These are phyloP conservation scores for Amorpha juglandis DNA, from an alignment of 2,888 invertebrate genomes.

Conservation along the genomic window DNA sequence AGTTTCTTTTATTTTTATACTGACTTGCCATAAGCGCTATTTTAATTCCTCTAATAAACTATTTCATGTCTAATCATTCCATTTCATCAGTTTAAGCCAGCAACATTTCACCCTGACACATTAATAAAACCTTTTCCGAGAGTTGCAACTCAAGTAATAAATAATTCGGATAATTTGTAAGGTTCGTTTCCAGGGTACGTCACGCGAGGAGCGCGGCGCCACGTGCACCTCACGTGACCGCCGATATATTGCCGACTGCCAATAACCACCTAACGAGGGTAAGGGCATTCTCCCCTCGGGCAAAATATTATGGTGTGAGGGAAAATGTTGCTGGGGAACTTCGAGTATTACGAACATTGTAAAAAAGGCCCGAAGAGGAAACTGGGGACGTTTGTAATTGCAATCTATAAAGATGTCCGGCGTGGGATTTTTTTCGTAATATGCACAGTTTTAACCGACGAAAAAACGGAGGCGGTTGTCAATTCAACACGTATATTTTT, in stretches of 20 bases:
- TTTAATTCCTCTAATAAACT: no score
- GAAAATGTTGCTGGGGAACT: constrained; percentile 8
- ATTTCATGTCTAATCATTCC: no score
- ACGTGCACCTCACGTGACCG: constrained; percentile 55
- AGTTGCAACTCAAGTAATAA: constrained; percentile 35
- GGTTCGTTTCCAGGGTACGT: constrained; percentile 34
- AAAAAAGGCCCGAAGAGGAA: background rate
- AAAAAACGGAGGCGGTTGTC: no score
- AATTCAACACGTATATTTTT: no score
- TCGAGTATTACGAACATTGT: background rate
- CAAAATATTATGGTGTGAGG: constrained; percentile 24
- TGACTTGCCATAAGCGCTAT: no score
- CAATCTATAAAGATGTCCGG: background rate
- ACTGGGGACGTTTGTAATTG: background rate
- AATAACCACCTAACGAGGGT: constrained; percentile 26
- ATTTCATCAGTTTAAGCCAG: background rate
- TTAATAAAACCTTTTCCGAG: constrained; percentile 4
- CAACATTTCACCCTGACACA: background rate
- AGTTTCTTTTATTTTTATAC: no score
- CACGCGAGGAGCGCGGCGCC: constrained; percentile 52
- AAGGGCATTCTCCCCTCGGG: constrained; percentile 15
- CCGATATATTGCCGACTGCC: constrained; percentile 20
- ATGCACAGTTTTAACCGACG: no score
- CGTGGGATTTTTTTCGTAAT: background rate
- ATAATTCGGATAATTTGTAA: constrained; percentile 25